A percentile compares a stretch with the other conserved stretches of the same genome.
phyloP scores from a whole-genome alignment of 1,140 invertebrate species.

The Pogonognathellus flavescens region DNA sequence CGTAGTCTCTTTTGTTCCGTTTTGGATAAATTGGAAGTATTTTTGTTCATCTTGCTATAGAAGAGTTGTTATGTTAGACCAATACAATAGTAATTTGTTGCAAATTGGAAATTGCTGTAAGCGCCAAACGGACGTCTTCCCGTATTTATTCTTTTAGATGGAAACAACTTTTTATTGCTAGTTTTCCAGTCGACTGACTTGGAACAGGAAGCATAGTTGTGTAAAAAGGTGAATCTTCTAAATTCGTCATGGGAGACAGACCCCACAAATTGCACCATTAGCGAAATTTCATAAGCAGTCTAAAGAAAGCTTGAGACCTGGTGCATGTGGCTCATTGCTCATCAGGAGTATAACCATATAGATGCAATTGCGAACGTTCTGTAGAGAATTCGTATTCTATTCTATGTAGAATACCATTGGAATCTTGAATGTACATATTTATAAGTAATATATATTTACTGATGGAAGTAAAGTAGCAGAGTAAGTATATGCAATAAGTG shows the following conservation, averaged over 20 bases:
- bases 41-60: too few species aligned
- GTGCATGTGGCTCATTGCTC: conserved; percentile 58
- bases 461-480: background rate
- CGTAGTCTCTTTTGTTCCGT: too few species aligned
- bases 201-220: background rate
- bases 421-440: background rate
- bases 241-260: conserved; percentile 12
- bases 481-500: background rate
- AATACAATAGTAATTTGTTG: too few species aligned
- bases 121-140: too few species aligned
- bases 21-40: too few species aligned
- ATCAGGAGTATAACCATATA: background rate
- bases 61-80: too few species aligned
- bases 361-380: too few species aligned
- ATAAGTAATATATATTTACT: background rate
- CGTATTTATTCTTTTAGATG: too few species aligned
- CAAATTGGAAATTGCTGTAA: too few species aligned
- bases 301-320: conserved; percentile 37
- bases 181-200: background rate
- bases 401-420: too few species aligned
- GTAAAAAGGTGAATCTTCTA: background rate
- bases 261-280: conserved; percentile 42
- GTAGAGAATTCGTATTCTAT: too few species aligned
- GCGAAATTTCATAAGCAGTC: conserved; percentile 51
- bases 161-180: background rate